phyloP scores from a whole-genome alignment of 2,888 invertebrate genomes.

The Lasiommata megera region DNA sequence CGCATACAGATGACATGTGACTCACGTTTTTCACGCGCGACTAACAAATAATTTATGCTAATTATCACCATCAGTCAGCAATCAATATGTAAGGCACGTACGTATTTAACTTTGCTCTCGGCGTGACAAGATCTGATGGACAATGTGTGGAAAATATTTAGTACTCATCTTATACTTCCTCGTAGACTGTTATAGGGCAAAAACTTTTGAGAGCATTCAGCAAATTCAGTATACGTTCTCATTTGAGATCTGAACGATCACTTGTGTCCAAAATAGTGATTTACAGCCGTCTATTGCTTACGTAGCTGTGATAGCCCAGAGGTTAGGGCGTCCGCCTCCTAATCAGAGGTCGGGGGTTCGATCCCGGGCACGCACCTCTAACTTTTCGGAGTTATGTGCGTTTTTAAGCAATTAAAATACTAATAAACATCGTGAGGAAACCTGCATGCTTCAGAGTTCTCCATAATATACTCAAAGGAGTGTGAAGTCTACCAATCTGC shows the following conservation, averaged over 20 bases:
- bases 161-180: slow-evolving; percentile 32
- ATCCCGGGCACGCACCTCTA: no score
- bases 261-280: no score
- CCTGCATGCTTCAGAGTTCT: no score
- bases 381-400: no score
- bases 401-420: no score
- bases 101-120: slow-evolving; percentile 52
- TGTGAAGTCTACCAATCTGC: no score
- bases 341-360: no score
- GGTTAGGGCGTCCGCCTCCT: no score
- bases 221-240: not conserved
- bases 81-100: slow-evolving; percentile 69
- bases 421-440: no score
- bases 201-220: not conserved
- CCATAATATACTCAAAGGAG: no score
- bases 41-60: slow-evolving; percentile 76
- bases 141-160: slow-evolving; percentile 37
- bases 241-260: not conserved
- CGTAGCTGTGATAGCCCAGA: no score
- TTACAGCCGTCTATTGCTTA: no score
- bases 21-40: slow-evolving; percentile 76
- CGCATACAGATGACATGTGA: slow-evolving; percentile 55
- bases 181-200: slow-evolving; percentile 15
- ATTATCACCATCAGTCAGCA: slow-evolving; percentile 52
- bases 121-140: slow-evolving; percentile 39